Conservation (phyloP, 2,888 invertebrate species). For the Rhagium mordax region DNA sequence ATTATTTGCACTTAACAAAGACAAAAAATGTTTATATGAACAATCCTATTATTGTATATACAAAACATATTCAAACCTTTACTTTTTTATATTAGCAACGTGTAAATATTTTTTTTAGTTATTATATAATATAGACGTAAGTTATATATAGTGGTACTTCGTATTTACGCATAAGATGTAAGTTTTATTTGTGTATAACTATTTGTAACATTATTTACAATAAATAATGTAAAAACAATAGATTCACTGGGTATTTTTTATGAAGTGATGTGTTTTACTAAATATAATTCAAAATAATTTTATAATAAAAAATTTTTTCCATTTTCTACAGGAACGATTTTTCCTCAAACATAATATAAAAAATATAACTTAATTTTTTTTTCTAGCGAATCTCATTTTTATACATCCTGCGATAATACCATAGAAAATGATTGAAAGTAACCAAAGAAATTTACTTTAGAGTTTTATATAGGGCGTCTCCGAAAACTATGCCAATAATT, state of each 20-base stretch:
- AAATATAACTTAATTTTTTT: too few relatives aligned
- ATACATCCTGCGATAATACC: too few relatives aligned
- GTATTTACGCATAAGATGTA: slow-evolving; percentile 6
- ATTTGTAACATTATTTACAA: slow-evolving; percentile 30
- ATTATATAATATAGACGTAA: not conserved
- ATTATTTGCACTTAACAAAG: not conserved
- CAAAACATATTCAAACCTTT: not conserved
- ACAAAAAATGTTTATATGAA: slow-evolving; percentile 1
- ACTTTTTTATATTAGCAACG: slow-evolving; percentile 6
- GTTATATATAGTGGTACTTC: not conserved
- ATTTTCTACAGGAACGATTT: too few relatives aligned
- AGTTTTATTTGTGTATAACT: slow-evolving; percentile 26
- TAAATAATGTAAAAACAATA: slow-evolving; percentile 24
- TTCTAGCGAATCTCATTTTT: too few relatives aligned
- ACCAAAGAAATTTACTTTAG: too few relatives aligned
- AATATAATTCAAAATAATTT: not conserved
- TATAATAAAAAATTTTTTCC: too few relatives aligned
- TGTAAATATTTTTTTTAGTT: slow-evolving; percentile 6
- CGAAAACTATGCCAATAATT: too few relatives aligned
- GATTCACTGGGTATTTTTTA: not conserved
- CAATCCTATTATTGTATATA: slow-evolving; percentile 8
- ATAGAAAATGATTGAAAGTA: too few relatives aligned
- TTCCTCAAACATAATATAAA: too few relatives aligned
- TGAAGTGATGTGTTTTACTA: not conserved
- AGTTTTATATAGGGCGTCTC: too few relatives aligned